Evolutionary conservation across 2,888 invertebrate genomes (phyloP).

Genomic region (Siphlonurus alternatus): DNA sequence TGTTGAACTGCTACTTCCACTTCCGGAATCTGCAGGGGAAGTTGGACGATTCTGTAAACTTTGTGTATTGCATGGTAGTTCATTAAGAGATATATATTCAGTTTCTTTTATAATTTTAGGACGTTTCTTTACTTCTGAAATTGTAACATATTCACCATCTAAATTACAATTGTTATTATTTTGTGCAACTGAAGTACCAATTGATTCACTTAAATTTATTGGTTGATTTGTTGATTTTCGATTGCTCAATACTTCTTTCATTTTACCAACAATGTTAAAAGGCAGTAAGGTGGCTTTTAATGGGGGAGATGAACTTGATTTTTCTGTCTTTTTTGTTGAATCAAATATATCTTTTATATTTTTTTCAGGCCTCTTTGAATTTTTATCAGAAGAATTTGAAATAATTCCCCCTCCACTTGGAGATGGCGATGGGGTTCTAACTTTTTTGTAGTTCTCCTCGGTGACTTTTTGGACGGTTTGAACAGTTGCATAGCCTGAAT

Average conservation of each 20-base stretch:
- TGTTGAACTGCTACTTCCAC: background rate
- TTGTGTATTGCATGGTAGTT: constrained; percentile 36
- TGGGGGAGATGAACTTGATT: constrained; percentile 19
- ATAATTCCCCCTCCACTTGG: constrained; percentile 23
- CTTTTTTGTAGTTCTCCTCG: constrained; percentile 9
- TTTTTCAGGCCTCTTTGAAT: constrained; percentile 12
- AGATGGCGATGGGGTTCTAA: constrained; percentile 21
- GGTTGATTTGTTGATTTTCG: constrained; percentile 9
- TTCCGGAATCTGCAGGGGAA: background rate
- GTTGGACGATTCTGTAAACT: background rate
- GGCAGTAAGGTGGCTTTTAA: constrained; percentile 37
- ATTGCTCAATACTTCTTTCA: constrained; percentile 33
- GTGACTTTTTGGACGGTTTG: background rate
- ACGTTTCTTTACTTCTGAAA: constrained; percentile 55
- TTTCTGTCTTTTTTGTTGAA: constrained; percentile 8
- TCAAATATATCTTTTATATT: constrained; percentile 17
- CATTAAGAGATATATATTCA: constrained; percentile 68
- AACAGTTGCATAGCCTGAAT: constrained; percentile 10
- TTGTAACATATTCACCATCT: constrained; percentile 66
- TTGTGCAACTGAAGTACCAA: background rate
- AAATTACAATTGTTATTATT: constrained; percentile 3
- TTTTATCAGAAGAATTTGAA: constrained; percentile 14
- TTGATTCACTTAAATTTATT: background rate
- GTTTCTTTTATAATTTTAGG: constrained; percentile 28
- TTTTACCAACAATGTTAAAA: constrained; percentile 54